Conservation (phyloP, 2,797 vertebrate species). For the Coreius guichenoti region DNA sequence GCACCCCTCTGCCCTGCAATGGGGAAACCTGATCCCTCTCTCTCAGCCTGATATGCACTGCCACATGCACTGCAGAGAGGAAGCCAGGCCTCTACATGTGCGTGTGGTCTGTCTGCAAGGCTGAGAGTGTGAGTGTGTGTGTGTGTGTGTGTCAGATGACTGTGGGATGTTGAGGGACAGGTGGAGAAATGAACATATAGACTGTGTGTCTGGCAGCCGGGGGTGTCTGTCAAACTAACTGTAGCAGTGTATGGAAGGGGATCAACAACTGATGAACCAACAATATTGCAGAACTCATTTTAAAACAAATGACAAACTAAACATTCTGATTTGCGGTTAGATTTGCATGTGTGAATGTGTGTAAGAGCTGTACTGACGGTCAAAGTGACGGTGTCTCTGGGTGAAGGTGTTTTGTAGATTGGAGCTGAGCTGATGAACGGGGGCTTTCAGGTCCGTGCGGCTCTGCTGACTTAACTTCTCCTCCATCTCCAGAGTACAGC, state of each 20-base stretch:
- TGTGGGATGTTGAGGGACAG: slow-evolving; percentile 74
- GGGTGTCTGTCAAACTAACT: slow-evolving; percentile 71
- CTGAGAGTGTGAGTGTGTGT: slow-evolving; percentile 71
- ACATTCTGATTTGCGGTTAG: background rate
- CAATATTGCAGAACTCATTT: background rate
- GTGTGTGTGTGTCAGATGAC: slow-evolving; percentile 56
- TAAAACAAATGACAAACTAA: slow-evolving; percentile 17
- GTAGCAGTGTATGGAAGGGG: background rate
- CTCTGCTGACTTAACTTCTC: slow-evolving; percentile 94
- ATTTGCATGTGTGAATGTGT: slow-evolving; percentile 29
- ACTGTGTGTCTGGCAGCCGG: slow-evolving; percentile 75
- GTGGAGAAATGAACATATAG: slow-evolving; percentile 71
- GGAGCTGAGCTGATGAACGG: slow-evolving; percentile 85
- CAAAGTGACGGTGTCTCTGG: slow-evolving; percentile 92
- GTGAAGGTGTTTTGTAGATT: slow-evolving; percentile 88
- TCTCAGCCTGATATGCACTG: slow-evolving; percentile 70
- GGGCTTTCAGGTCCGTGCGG: slow-evolving; percentile 88
- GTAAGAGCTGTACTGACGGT: slow-evolving; percentile 82
- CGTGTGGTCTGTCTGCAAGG: slow-evolving; percentile 78
- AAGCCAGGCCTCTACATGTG: slow-evolving; percentile 66
- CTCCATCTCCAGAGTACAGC: slow-evolving; percentile 97
- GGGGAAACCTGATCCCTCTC: slow-evolving; percentile 71
- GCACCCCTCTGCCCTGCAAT: slow-evolving; percentile 61
- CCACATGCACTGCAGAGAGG: slow-evolving; percentile 58
- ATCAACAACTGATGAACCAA: slow-evolving; percentile 1